Evolutionary conservation across 2,113 vertebrate species (phyloP).

Genomic region (Forbesichthys agassizii): DNA sequence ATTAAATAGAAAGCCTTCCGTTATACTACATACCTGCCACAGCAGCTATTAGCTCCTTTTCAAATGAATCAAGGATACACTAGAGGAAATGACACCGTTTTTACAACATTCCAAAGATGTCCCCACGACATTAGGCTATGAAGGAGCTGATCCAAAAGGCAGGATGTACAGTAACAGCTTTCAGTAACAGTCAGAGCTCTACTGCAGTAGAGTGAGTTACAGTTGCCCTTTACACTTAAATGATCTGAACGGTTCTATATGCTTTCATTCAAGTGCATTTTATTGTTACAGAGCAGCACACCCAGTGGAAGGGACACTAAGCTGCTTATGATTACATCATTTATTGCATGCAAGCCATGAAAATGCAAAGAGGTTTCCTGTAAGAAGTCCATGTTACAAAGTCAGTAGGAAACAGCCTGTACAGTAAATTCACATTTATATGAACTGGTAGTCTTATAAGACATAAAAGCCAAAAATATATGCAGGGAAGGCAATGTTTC

Average conservation of each 20-base stretch:
- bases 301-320: not conserved
- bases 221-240: no score
- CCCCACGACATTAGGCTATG: not conserved
- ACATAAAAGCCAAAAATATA: constrained; percentile 78
- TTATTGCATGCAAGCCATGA: constrained; percentile 51
- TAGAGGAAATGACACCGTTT: not conserved
- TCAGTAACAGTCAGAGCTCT: constrained; percentile 15
- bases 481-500: constrained; percentile 62
- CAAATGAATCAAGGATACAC: no score
- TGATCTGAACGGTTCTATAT: no score
- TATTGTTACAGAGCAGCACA: constrained; percentile 11
- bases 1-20: not conserved
- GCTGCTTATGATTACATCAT: constrained; percentile 59
- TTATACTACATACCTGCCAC: no score
- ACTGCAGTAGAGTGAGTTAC: no score
- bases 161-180: not conserved
- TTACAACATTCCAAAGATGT: not conserved
- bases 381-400: constrained; percentile 45
- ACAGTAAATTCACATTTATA: constrained; percentile 60
- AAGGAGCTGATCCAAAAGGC: no score
- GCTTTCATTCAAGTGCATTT: not conserved
- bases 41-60: no score
- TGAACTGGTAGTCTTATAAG: constrained; percentile 47
- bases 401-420: constrained; percentile 49
- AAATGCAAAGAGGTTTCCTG: constrained; percentile 62